Evolutionary conservation across 1,140 invertebrate species (phyloP).

Genomic region (Proctacanthus coquilletti): DNA sequence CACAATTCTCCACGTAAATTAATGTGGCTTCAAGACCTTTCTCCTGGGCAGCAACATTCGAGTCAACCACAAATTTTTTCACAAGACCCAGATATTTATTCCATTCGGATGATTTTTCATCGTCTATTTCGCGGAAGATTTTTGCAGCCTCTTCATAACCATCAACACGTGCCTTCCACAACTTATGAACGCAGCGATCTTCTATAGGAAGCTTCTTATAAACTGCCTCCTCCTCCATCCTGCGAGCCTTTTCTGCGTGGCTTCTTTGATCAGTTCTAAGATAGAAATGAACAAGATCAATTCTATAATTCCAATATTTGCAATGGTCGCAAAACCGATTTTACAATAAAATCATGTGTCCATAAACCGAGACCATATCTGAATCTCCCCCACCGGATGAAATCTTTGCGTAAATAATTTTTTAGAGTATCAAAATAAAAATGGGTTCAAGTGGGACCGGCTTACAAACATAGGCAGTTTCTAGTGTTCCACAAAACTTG

Average conservation of each 20-base stretch:
- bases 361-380: not conserved
- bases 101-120: conserved; percentile 90
- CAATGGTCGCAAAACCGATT: not conserved
- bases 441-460: too few relatives aligned
- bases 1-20: conserved; percentile 80
- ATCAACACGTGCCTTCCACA: conserved; percentile 85
- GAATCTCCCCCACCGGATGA: not conserved
- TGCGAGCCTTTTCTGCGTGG: not conserved
- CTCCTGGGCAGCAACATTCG: conserved; percentile 89
- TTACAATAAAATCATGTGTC: not conserved
- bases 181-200: conserved; percentile 81
- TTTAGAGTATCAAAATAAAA: too few relatives aligned
- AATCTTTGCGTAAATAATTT: too few relatives aligned
- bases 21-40: conserved; percentile 86
- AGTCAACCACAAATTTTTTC: conserved; percentile 91
- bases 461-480: too few relatives aligned
- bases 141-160: conserved; percentile 90
- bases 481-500: too few relatives aligned
- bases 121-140: conserved; percentile 67
- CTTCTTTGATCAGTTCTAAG: not conserved
- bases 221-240: conserved; percentile 81
- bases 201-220: conserved; percentile 84
- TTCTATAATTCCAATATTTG: not conserved
- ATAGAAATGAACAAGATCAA: not conserved
- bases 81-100: conserved; percentile 79